Evolutionary conservation across 1,140 invertebrate genomes (phyloP).

Genomic region (Sminthurides bifidus): DNA sequence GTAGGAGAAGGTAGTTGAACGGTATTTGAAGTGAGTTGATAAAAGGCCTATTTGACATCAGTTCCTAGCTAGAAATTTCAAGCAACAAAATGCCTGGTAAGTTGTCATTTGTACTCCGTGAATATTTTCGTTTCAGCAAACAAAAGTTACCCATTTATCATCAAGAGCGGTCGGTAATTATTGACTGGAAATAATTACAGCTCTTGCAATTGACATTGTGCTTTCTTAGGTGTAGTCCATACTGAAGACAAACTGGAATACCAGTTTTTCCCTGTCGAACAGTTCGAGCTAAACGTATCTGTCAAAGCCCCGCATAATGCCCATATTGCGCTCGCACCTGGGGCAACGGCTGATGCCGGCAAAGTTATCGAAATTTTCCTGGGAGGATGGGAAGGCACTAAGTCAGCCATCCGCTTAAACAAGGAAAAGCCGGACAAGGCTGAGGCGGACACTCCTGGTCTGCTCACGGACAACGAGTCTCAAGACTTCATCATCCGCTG

Average conservation of each 20-base stretch:
- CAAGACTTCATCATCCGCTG: conserved; percentile 30
- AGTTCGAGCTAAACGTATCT: conserved; percentile 43
- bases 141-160: too few relatives aligned
- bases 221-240: conserved; percentile 6
- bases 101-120: too few relatives aligned
- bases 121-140: too few relatives aligned
- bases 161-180: too few relatives aligned
- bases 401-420: conserved; percentile 49
- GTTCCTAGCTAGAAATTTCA: too few relatives aligned
- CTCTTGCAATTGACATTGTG: too few relatives aligned
- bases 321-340: conserved; percentile 45
- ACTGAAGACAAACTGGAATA: conserved; percentile 47
- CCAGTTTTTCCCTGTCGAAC: conserved; percentile 43
- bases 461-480: conserved; percentile 23
- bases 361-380: conserved; percentile 43
- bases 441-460: conserved; percentile 26
- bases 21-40: too few relatives aligned
- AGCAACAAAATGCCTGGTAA: too few relatives aligned
- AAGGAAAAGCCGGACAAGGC: conserved; percentile 45
- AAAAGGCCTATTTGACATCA: too few relatives aligned
- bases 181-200: too few relatives aligned
- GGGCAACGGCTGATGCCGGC: conserved; percentile 45
- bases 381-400: conserved; percentile 49
- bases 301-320: conserved; percentile 48
- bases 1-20: too few relatives aligned